Evolutionary conservation across 1,140 invertebrate species (phyloP).

Genomic region (Drosophila equinoxialis): DNA sequence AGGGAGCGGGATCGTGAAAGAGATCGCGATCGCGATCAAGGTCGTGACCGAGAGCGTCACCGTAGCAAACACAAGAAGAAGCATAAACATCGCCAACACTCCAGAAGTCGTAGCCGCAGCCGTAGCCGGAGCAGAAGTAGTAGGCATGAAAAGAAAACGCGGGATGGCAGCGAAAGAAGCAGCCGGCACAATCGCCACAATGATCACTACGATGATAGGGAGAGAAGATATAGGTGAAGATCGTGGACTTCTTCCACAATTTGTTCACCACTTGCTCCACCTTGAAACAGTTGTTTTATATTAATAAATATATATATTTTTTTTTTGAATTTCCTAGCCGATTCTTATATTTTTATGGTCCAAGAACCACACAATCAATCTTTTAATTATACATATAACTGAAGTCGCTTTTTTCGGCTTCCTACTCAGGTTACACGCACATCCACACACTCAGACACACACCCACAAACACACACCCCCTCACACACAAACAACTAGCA

Average conservation of each 20-base stretch:
- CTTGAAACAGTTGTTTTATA: background rate
- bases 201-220: constrained; percentile 57
- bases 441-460: constrained; percentile 26
- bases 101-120: constrained; percentile 69
- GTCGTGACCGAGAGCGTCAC: constrained; percentile 43
- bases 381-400: constrained; percentile 25
- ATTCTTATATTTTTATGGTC: background rate
- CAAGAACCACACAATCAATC: constrained; percentile 8
- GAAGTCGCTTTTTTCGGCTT: constrained; percentile 29
- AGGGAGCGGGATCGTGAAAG: constrained; percentile 30
- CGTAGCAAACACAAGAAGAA: constrained; percentile 81
- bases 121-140: constrained; percentile 53
- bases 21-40: constrained; percentile 47
- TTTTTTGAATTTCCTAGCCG: constrained; percentile 1
- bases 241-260: background rate
- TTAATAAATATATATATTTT: background rate
- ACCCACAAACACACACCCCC: background rate
- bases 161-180: constrained; percentile 49
- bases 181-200: constrained; percentile 46
- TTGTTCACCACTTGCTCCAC: background rate
- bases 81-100: constrained; percentile 74
- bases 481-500: constrained; percentile 1
- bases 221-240: constrained; percentile 64
- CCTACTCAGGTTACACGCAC: constrained; percentile 64
- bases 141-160: constrained; percentile 39